Base-by-base conservation (phyloP, 2,888 invertebrate species). In the Pachliopta kotzebuea region DNA sequence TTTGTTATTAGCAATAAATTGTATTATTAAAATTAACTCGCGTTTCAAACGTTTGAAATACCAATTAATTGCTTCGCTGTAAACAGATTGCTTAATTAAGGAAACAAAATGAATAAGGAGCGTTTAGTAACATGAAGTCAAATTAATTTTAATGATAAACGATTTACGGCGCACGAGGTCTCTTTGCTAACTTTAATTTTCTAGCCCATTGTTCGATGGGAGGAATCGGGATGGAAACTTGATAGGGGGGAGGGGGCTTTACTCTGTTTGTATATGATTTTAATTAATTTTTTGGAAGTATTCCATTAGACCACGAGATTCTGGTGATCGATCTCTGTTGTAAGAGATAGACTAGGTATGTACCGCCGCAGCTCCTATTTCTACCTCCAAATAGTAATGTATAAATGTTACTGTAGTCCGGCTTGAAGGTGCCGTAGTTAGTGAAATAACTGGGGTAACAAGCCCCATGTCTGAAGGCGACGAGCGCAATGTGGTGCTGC, bases 61-160 rank as follows among this genome's bases (percentile, higher is more conserved):
- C 83, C 86, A 90, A 90, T 89, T 90, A 90, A 90, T 87, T 86
- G 87, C 83, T 83, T 83, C 82, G 86, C 86, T 90, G 89, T 88
- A 87, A 90, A 88, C 88, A 90, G 88, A 90, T 90, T 90, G 90
- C 88, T 90, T 90, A 90, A 90, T 91, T 90, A 90, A 87, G 85
- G 79, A 84, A 84, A 84, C 80, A 84, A 83, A 89, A 86, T 86
- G 86, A 90, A 88, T 90, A 88, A 88, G 84, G 81, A 85, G 77
- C 84, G 81, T 84, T 88, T 84, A 83, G 80, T 77, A 86, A 84
- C 83, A 84, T 82, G 84, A 78, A 86, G 79, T 84, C 76, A 86
- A 88, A 90, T 90, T 89, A 90, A 90, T 90, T 89, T 90, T 84
- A 88, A 88, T 89, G 84, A 89, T 88, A 84, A 88, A 89, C 83